Base-by-base conservation (phyloP, 2,113 vertebrate species). In the Hirundichthys speculiger region DNA sequence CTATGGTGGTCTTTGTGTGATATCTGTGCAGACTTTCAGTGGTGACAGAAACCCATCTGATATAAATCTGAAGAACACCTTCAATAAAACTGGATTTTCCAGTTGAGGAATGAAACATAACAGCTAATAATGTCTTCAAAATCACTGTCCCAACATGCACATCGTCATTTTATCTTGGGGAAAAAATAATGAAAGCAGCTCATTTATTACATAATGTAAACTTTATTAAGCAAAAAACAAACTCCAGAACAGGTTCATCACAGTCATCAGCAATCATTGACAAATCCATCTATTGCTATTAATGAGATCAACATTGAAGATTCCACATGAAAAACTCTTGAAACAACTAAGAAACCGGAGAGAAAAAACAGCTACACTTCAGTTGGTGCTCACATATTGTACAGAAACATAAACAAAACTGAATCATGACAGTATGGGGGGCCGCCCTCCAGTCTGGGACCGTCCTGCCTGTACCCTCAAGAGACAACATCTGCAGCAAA, bases 161-260 rank as follows among this genome's bases (percentile, higher is more conserved):
- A 2, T 43, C 15, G 9, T 34, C 30, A 34, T 10, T 34, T 43
- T 43, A 16, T 3, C 4, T 43, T 43, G n/a, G n/a, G n/a, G n/a
- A n/a, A 14, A 42, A 8, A 18, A 19, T 18, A 19, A 19, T 10
- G 18, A 45, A 45, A 40, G 2, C 0, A 7, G 11, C 14, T 43
- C 5, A 18, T 16, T 27, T 61, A 9, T 60, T 19, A 52, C 48
- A 38, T 64, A 48, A 62, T 21, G 74, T 63, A 83, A 80, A 60
- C 21, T 85, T 82, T 81, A 85, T 83, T 85, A 0, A 15, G n/a
- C 54, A 21, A 76, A 59, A 21, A 72, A 65, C 13, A 60, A 79
- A 66, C 39, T 12, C 64, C n/a, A 10, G 27, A 14, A 68, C 41
- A 39, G 57, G 14, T 62, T 72, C 30, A 47, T 2, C 3, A 63